A percentile compares a stretch with the other conserved stretches of the same genome.
Conservation (phyloP, 2,888 invertebrate species). For the Melanostoma scalare region DNA sequence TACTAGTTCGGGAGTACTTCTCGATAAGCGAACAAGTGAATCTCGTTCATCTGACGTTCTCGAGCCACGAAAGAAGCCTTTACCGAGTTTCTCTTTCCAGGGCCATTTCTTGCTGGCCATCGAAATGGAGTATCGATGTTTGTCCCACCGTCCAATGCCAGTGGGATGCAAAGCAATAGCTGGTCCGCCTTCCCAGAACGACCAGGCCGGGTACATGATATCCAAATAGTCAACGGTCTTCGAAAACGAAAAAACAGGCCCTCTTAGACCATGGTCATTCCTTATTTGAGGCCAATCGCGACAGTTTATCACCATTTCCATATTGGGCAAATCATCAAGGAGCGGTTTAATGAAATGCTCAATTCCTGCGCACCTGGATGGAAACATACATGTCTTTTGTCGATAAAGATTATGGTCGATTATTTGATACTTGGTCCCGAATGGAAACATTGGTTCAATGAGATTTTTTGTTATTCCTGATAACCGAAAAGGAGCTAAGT, state of each 20-base stretch:
- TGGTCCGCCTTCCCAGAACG: slow-evolving; percentile 99
- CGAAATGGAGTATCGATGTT: slow-evolving; percentile 88
- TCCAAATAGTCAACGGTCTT: slow-evolving; percentile 92
- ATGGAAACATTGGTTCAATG: slow-evolving; percentile 84
- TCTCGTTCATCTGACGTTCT: slow-evolving; percentile 96
- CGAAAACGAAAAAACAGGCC: slow-evolving; percentile 97
- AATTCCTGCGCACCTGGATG: slow-evolving; percentile 93
- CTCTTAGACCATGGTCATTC: slow-evolving; percentile 82
- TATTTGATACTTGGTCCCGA: slow-evolving; percentile 92
- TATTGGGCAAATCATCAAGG: slow-evolving; percentile 88
- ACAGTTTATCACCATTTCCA: slow-evolving; percentile 94
- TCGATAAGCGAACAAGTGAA: slow-evolving; percentile 91
- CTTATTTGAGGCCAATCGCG: slow-evolving; percentile 95
- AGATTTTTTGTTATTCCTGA: slow-evolving; percentile 88
- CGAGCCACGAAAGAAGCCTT: slow-evolving; percentile 96
- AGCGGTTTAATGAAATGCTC: slow-evolving; percentile 92
- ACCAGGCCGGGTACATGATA: slow-evolving; percentile 98
- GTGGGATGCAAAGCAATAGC: slow-evolving; percentile 96
- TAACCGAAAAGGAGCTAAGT: slow-evolving; percentile 86
- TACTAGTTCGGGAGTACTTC: slow-evolving; percentile 88
- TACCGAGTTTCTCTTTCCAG: slow-evolving; percentile 89
- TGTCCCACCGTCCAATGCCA: slow-evolving; percentile 97
- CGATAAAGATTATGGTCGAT: slow-evolving; percentile 91
- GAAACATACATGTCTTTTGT: slow-evolving; percentile 94
- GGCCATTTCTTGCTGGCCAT: slow-evolving; percentile 85